Evolutionary conservation across 2,797 vertebrate species (phyloP).

Genomic region (Chloroceryle amazona): DNA sequence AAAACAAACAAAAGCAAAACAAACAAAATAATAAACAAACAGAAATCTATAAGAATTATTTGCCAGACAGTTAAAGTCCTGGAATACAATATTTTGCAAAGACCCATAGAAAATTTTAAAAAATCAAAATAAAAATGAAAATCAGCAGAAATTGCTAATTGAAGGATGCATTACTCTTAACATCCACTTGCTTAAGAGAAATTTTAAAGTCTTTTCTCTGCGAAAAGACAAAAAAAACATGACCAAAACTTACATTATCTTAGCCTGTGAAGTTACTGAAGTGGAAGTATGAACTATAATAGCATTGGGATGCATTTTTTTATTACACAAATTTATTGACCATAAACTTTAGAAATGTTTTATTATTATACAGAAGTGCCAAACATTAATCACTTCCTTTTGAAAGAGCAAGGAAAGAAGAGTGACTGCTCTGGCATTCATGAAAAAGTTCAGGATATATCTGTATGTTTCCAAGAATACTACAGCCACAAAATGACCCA

Average conservation of each 20-base stretch:
- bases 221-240: background rate
- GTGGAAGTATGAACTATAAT: constrained; percentile 39
- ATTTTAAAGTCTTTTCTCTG: constrained; percentile 23
- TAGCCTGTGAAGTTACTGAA: constrained; percentile 36
- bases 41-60: background rate
- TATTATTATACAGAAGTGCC: constrained; percentile 41
- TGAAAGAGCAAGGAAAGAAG: background rate
- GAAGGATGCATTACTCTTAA: constrained; percentile 52
- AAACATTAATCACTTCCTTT: constrained; percentile 17
- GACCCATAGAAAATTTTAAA: background rate
- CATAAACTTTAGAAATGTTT: constrained; percentile 57
- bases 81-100: background rate
- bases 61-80: background rate
- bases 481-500: background rate
- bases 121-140: too few relatives aligned
- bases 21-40: too few relatives aligned
- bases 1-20: background rate
- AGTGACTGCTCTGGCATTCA: constrained; percentile 21
- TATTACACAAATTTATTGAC: constrained; percentile 52
- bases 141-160: background rate
- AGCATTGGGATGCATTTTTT: constrained; percentile 40
- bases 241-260: constrained; percentile 51
- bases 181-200: background rate
- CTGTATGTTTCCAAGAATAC: background rate
- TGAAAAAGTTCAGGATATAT: background rate